Evolutionary conservation across 1,140 invertebrate species (phyloP), one percentile per base, ranked within the genome.

Genomic region (Drosophila erecta): DNA sequence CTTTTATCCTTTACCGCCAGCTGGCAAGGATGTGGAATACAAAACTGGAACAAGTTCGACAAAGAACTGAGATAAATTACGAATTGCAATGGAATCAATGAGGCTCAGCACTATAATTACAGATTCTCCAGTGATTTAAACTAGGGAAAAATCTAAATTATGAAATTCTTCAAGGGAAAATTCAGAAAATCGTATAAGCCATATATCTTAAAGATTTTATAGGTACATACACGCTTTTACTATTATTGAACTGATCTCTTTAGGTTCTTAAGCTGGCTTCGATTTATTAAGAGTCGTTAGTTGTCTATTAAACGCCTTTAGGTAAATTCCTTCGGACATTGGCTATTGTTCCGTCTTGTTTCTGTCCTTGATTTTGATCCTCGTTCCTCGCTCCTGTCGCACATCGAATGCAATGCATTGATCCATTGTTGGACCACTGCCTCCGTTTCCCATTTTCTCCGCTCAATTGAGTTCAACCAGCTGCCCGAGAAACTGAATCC

Each of bases 291-390:
- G 2, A 14, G 35, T 46, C 12, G 57, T 72, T 69, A 43, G 71
- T 79, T 87, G 58, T 76, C 61, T 56, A 73, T 87, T 86, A 76
- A 72, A 79, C 55, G 57, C 71, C 64, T 76, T 59, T 65, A 33
- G 64, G 59, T 61, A 57, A 72, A 77, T 49, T 15, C n/a, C 27
- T 6, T 17, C 33, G 24, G 60, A 53, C 53, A 22, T 14, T 53
- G 44, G 41, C 15, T 44, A 66, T 79, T 67, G 59, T 74, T 55
- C 35, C 11, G 59, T n/a, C 15, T 37, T n/a, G 33, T 35, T 54
- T 22, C 10, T 30, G 55, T 12, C 14, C 14, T 30, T 30, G 27
- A 30, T 30, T 30, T 30, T 7, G 22, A 12, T 10, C 20, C 33
- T 54, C 10, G 33, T 30, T 58, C 46, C n/a, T 35, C 22, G 33